Base-by-base conservation (phyloP, 2,113 vertebrate genomes). In the Periophthalmodon schlosseri region DNA sequence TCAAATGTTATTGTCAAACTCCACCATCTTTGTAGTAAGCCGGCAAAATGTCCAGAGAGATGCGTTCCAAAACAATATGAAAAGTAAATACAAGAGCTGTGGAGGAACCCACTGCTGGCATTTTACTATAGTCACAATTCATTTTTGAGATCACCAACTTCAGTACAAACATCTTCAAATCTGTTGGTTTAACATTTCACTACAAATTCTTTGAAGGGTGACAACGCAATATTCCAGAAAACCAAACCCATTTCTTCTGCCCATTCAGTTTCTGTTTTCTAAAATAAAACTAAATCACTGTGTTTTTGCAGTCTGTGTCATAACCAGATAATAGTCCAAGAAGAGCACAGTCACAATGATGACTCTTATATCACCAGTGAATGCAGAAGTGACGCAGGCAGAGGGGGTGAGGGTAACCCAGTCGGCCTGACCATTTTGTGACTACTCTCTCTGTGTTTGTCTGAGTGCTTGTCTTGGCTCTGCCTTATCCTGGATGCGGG, bases 391-490 rank as follows among this genome's bases (percentile, higher is more conserved):
- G 63, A 77, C 67, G n/a, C 58, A 81, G 61, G 6, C 34, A 36
- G 10, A 68, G 72, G 82, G 44, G 34, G 12, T 14, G 23, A 28
- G 23, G 57, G 24, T 78, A 67, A 61, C 78, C 81, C 74, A 82
- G 69, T 36, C 73, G 52, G 68, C 79, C 72, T 39, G 68, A 61
- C 77, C 73, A 44, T 81, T 70, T 80, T 80, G 56, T 67, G 64
- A 66, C 78, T 23, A 57, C 56, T 84, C 34, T 54, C 50, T 71
- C 79, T 20, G 20, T n/a, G 56, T 72, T 56, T 65, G 74, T n/a
- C 72, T 24, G 33, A 54, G 70, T 85, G 80, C 70, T 74, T 86
- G 72, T 74, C 70, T 68, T 74, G 34, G 72, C 68, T 68, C 50
- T 0, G 50, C 46, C 46, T 54, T 47, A 46, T 76, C 69, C 75